Conservation (phyloP, 2,113 vertebrate species). For the Acanthisitta chloris region DNA sequence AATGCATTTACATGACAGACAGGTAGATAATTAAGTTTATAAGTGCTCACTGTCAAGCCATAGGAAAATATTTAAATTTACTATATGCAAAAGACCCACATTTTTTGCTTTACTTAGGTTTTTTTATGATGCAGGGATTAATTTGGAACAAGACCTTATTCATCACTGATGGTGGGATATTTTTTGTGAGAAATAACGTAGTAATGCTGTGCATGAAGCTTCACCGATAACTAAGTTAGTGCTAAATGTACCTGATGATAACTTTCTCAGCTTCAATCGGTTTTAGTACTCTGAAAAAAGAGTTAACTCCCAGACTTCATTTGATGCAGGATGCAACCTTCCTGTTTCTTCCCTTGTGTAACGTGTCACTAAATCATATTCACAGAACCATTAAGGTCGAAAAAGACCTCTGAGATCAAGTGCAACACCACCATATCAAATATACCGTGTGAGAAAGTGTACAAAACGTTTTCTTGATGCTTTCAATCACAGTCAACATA, state of each 20-base stretch:
- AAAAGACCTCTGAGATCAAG: too few relatives aligned
- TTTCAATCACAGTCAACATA: background rate
- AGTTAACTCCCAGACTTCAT: background rate
- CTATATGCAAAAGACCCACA: background rate
- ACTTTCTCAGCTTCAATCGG: background rate
- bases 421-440: too few relatives aligned
- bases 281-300: background rate
- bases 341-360: background rate
- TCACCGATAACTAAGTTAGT: background rate
- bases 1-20: background rate
- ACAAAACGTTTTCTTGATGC: background rate
- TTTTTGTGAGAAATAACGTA: background rate
- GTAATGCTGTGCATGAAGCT: background rate
- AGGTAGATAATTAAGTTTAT: background rate
- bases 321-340: background rate
- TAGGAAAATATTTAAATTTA: slow-evolving; percentile 36
- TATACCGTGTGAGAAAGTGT: too few relatives aligned
- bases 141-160: background rate
- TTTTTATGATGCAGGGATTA: slow-evolving; percentile 26
- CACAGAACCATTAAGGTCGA: too few relatives aligned
- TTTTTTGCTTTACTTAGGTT: background rate
- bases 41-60: background rate
- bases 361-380: background rate
- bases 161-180: background rate
- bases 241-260: background rate